Evolutionary conservation across 2,888 invertebrate species (phyloP).

Genomic region (Acronicta leporina): DNA sequence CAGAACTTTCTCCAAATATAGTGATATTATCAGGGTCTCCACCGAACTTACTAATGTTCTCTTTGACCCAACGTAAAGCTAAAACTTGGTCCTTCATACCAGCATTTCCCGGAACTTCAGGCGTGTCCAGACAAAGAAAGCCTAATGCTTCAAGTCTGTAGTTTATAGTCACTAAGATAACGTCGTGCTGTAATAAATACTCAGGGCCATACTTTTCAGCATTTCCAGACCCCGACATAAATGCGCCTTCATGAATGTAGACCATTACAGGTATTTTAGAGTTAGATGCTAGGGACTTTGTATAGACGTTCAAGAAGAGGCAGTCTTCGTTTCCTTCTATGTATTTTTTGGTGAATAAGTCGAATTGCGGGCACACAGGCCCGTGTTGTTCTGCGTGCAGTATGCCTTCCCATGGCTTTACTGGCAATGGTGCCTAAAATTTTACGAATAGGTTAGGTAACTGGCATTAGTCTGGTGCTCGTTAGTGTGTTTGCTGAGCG

Average conservation of each 20-base stretch:
- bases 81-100: slow-evolving; percentile 79
- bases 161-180: slow-evolving; percentile 80
- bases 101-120: slow-evolving; percentile 78
- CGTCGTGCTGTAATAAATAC: slow-evolving; percentile 74
- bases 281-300: slow-evolving; percentile 58
- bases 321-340: slow-evolving; percentile 75
- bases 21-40: slow-evolving; percentile 76
- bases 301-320: slow-evolving; percentile 75
- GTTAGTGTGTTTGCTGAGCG: too few species aligned
- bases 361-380: slow-evolving; percentile 74
- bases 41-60: slow-evolving; percentile 73
- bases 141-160: slow-evolving; percentile 73
- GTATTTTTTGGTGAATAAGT: slow-evolving; percentile 57
- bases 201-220: slow-evolving; percentile 73
- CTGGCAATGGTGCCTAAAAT: slow-evolving; percentile 70
- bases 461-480: too few species aligned
- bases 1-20: slow-evolving; percentile 81
- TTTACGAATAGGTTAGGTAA: too few species aligned
- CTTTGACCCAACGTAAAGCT: slow-evolving; percentile 72
- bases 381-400: slow-evolving; percentile 74
- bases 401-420: slow-evolving; percentile 69
- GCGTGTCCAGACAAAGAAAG: slow-evolving; percentile 66
- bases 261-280: slow-evolving; percentile 78
- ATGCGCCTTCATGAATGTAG: slow-evolving; percentile 81
- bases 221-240: slow-evolving; percentile 75